Evolutionary conservation across 2,888 invertebrate species (phyloP).

Genomic region (Cerceris rybyensis): DNA sequence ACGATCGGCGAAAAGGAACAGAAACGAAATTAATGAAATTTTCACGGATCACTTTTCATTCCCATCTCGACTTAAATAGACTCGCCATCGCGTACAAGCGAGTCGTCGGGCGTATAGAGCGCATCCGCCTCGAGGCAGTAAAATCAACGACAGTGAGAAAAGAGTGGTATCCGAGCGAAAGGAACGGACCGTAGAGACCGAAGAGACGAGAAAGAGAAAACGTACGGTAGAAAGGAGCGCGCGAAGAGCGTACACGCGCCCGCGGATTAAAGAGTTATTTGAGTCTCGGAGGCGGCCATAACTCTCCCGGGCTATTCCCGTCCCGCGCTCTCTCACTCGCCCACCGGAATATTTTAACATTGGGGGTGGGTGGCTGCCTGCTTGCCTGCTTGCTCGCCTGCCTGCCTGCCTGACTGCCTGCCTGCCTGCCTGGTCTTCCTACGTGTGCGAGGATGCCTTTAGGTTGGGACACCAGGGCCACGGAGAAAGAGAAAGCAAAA

Average conservation of each 20-base stretch:
- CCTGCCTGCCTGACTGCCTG: slow-evolving; percentile 17
- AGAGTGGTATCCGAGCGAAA: slow-evolving; percentile 16
- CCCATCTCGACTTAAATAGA: background rate
- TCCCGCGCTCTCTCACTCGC: slow-evolving; percentile 73
- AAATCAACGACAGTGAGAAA: slow-evolving; percentile 43
- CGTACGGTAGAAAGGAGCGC: slow-evolving; percentile 61
- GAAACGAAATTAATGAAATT: slow-evolving; percentile 33
- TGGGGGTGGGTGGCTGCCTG: slow-evolving; percentile 79
- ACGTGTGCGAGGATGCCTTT: slow-evolving; percentile 64
- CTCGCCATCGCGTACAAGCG: background rate
- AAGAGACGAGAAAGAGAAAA: slow-evolving; percentile 27
- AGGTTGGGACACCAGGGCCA: slow-evolving; percentile 54
- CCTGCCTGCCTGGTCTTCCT: slow-evolving; percentile 13
- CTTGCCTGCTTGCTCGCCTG: slow-evolving; percentile 11
- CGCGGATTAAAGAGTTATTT: slow-evolving; percentile 82
- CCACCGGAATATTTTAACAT: slow-evolving; percentile 81
- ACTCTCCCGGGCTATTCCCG: slow-evolving; percentile 80
- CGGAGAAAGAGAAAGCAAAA: background rate
- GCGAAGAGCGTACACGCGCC: slow-evolving; percentile 77
- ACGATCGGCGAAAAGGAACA: slow-evolving; percentile 16
- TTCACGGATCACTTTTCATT: slow-evolving; percentile 31
- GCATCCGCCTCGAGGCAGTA: slow-evolving; percentile 3
- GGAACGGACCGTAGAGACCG: slow-evolving; percentile 19
- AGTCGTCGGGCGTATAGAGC: background rate
- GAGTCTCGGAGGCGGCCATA: slow-evolving; percentile 81